Base-by-base conservation (phyloP, 2,797 vertebrate genomes). In the Notolepis coatsorum region DNA sequence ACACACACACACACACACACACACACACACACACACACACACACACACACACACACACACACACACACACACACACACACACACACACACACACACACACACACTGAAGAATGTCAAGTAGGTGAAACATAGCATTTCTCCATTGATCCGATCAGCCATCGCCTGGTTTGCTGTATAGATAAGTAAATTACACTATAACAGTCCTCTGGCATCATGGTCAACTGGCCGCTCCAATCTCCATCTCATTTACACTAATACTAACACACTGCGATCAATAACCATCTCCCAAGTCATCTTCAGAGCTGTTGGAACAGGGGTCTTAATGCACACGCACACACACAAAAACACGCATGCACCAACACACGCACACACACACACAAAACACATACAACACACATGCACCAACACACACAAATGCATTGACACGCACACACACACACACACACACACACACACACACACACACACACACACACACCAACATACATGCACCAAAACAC, bases 211-310 rank as follows among this genome's bases (percentile, higher is more conserved):
- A n/a, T n/a, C 6, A n/a, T 28, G 15, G 37, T 43, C 45, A 52
- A 51, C 30, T 0, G 5, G 9, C 9, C 21, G 37, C 42, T 15
- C 38, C 51, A 37, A 13, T 23, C 48, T 59, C 21, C 28, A 56
- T 45, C 31, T 35, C 13, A 65, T 43, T 71, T 63, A 46, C 41
- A 64, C 35, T 43, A 48, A 50, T 15, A 38, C 21, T 15, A 8
- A 51, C 13, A 57, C 5, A n/a, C 38, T 5, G 17, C 9, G 6
- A 42, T 41, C 55, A 58, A 48, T 56, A 59, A 2, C 20, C n/a
- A n/a, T 35, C 2, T 50, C 55, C 13, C 28, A 46, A 7, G 45
- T 45, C 17, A 52, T 54, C 61, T 53, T 31, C 12, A 30, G 9
- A 65, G 23, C 37, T n/a, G 33, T 38, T 27, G 33, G 31, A 39